Percentiles rank a stretch among this genome's conserved stretches.
phyloP scores from a whole-genome alignment of 2,797 vertebrate genomes.

The Cercopithecus diana region DNA sequence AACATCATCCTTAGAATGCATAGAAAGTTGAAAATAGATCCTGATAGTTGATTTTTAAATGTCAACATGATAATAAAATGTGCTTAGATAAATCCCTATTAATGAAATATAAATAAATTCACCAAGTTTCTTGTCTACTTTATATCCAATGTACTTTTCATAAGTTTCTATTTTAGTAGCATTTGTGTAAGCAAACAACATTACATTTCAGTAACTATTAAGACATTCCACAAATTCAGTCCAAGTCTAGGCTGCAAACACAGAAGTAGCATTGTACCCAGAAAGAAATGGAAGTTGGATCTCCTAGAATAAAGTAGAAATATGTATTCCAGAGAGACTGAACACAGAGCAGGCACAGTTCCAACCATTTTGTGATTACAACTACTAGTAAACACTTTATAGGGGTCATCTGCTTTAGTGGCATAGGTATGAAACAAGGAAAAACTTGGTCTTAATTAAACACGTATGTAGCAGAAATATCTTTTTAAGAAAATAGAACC shows the following conservation, averaged over 20 bases:
- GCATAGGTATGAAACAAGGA: neutral
- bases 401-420: neutral
- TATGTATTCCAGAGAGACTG: neutral
- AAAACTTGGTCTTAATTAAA: neutral
- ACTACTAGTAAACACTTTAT: neutral
- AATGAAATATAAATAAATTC: constrained; percentile 10
- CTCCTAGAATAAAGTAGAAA: neutral
- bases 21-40: neutral
- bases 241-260: neutral
- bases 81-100: neutral
- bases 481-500: neutral
- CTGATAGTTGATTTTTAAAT: constrained; percentile 35
- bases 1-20: neutral
- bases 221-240: neutral
- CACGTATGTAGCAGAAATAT: neutral
- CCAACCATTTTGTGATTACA: neutral
- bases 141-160: neutral
- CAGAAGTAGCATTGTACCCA: neutral
- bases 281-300: neutral
- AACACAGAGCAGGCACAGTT: neutral
- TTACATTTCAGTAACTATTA: constrained; percentile 30
- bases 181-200: neutral
- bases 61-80: constrained; percentile 16
- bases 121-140: neutral
- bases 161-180: neutral